Conservation (phyloP, 2,888 invertebrate species). For the Cheilosia urbana region DNA sequence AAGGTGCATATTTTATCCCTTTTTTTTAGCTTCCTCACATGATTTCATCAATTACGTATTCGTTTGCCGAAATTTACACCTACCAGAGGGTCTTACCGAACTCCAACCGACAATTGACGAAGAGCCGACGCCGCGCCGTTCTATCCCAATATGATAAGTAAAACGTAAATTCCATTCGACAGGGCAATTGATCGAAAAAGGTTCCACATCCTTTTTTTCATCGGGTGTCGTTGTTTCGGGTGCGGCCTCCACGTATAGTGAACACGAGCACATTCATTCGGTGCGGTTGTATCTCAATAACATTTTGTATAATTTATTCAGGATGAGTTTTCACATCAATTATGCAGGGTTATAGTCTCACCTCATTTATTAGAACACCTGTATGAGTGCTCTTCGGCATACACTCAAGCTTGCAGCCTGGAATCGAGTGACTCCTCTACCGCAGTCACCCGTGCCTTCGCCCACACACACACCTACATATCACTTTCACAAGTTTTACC, state of each 20-base stretch:
- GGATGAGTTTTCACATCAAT: conserved; percentile 75
- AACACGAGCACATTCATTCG: conserved; percentile 60
- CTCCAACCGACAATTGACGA: conserved; percentile 52
- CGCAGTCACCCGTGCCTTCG: neutral
- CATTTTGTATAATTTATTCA: conserved; percentile 74
- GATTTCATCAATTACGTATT: conserved; percentile 75
- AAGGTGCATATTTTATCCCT: conserved; percentile 73
- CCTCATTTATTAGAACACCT: conserved; percentile 76
- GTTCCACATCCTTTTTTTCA: conserved; percentile 57
- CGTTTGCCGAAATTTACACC: conserved; percentile 72
- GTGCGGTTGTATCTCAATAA: conserved; percentile 75
- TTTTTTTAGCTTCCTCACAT: conserved; percentile 64
- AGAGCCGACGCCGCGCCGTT: conserved; percentile 10
- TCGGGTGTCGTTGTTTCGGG: conserved; percentile 46
- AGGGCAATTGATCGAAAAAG: conserved; percentile 75
- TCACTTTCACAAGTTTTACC: conserved; percentile 73
- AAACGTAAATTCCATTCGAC: conserved; percentile 74
- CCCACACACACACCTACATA: conserved; percentile 27
- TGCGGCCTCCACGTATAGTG: conserved; percentile 44
- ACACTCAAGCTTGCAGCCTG: conserved; percentile 22
- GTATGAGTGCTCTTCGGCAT: conserved; percentile 63
- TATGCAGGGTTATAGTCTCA: conserved; percentile 75
- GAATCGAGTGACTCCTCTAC: neutral
- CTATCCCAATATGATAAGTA: conserved; percentile 70
- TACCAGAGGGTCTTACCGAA: conserved; percentile 52